Evolutionary conservation across 2,797 vertebrate species (phyloP), one percentile per base, ranked within the genome.

Genomic region (Gymnodraco acuticeps): DNA sequence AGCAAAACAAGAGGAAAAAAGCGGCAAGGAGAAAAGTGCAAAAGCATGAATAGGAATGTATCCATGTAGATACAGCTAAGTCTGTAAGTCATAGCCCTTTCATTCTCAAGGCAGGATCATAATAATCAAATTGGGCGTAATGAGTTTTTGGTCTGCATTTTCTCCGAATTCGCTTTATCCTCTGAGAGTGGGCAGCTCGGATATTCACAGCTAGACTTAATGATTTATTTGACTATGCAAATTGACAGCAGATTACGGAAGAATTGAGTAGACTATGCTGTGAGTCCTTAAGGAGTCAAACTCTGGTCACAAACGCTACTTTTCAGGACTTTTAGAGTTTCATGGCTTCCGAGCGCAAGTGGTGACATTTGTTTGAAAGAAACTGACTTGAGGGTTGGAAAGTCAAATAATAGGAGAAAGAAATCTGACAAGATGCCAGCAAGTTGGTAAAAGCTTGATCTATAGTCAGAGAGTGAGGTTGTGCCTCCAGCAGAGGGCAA

Each of bases 401-500:
- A 69, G 50, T 17, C 23, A 17, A 63, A 70, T 67, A 67, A 62
- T 60, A 41, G 55, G 16, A 77, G 31, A n/a, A 70, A 45, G 2
- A 38, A 62, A 51, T 43, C 55, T 70, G 70, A 68, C 38, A 56
- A 38, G 23, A 68, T 61, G 54, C 46, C 1, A 43, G 33, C 20
- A 41, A 51, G 58, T 20, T 54, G 50, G 11, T 56, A 70, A 27
- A 75, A 56, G 19, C 17, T 60, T 67, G 63, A 75, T 76, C 12
- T 42, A 12, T 27, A 76, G 58, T 64, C 70, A 54, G 64, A 15
- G 53, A 72, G 31, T 63, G 77, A 60, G 75, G 64, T 41, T 42
- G 43, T 76, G 55, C 75, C 46, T 90, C 93, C 92, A 94, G 87
- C 88, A 93, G 92, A 88, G 91, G 93, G 92, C 92, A 91, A 89